Base-by-base conservation (phyloP, 2,797 vertebrate genomes). In the Cephalopachus bancanus region DNA sequence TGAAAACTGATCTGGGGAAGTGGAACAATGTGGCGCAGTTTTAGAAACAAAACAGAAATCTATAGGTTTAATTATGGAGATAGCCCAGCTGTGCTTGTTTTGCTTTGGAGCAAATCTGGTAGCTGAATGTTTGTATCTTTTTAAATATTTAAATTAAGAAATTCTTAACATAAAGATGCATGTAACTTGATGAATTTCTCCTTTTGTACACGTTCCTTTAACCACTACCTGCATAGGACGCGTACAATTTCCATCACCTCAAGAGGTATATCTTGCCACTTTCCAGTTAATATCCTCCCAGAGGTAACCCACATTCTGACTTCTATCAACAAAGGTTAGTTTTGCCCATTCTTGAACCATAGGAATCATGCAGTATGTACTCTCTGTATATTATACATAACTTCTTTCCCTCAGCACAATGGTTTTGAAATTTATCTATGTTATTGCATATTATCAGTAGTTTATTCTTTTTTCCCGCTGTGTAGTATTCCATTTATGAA, bases 131-230 rank as follows among this genome's bases (percentile, higher is more conserved):
- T 55, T 71, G 44, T 55, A 49, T 79, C 49, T 84, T 78, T 89
- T 28, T 1, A 26, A 55, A 65, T 65, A 81, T 93, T 83, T 89
- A 22, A 33, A 79, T 57, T 51, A 51, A 90, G 62, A 4, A 16
- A 83, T 94, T 72, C n/a, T 55, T 49, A 53, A 85, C 64, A 71
- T 28, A 80, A 75, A 83, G 59, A 53, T 92, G 71, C 62, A 71
- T 62, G n/a, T 6, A 30, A 72, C 20, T 33, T 57, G 49, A 49
- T 86, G 33, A 79, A 55, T 33, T 67, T 71, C 90, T 60, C 62
- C 60, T 49, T 89, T 67, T 89, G 67, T 60, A 37, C 69, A 44
- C 4, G 49, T 22, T 14, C 37, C 12, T 83, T 78, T 64, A 64
- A n/a, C 10, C 17, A 53, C 12, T 64, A 17, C 44, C 62, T 28